Percentiles rank a stretch among this genome's conserved stretches.
Evolutionary conservation across 2,113 vertebrate species (phyloP).

Genomic region (Oplegnathus fasciatus): DNA sequence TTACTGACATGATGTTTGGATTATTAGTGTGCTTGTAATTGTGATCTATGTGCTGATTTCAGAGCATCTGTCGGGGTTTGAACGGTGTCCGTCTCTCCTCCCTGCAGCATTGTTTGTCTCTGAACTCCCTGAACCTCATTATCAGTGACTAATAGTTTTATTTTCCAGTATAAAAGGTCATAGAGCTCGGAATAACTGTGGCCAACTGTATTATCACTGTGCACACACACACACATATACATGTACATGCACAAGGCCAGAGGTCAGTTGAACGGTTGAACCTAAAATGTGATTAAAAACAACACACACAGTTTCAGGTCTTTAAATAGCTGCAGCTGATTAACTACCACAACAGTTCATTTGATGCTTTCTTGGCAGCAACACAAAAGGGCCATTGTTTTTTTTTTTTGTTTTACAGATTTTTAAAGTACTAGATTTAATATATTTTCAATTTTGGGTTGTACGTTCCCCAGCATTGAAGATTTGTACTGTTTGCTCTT

Average conservation of each 20-base stretch:
- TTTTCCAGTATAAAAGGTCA: slow-evolving; percentile 17
- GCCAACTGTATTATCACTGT: background rate
- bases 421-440: background rate
- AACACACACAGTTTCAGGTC: background rate
- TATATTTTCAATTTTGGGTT: too few relatives aligned
- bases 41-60: too few relatives aligned
- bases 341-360: background rate
- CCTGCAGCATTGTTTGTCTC: slow-evolving; percentile 18
- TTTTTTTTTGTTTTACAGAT: background rate
- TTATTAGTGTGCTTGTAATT: too few relatives aligned
- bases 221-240: too few relatives aligned
- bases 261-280: background rate
- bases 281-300: background rate
- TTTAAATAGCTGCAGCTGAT: slow-evolving; percentile 7
- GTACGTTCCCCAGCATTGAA: too few relatives aligned
- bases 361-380: background rate
- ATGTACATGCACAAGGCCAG: background rate
- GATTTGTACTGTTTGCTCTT: too few relatives aligned
- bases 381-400: background rate
- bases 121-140: slow-evolving; percentile 42
- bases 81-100: background rate
- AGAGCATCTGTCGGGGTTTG: background rate
- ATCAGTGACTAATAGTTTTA: slow-evolving; percentile 37
- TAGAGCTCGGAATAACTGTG: background rate
- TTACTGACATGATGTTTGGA: too few relatives aligned